Evolutionary conservation across 2,113 vertebrate species (phyloP), one percentile per base, ranked within the genome.

Genomic region (Sorex araneus): DNA sequence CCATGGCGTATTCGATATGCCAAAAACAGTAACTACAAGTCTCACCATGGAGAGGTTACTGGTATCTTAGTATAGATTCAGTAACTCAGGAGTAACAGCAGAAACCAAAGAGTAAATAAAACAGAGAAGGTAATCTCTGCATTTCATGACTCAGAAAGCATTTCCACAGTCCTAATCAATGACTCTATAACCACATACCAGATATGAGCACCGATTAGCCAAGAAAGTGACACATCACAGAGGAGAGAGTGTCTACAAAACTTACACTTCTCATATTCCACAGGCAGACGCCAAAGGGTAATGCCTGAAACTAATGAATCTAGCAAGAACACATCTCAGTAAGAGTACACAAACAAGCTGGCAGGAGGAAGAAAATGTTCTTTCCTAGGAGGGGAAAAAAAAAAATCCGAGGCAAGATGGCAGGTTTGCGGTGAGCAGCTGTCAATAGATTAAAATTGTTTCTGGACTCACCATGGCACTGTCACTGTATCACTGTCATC

Each of bases 261-360:
- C 28, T 32, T n/a, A 95, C 27, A 82, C 71, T 60, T 94, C 40
- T 94, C 54, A 85, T 34, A 45, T 91, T 85, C 27, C 86, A 84
- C 8, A 92, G 12, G 2, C 83, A 50, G 40, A 94, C 89, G 67
- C 23, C 77, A 95, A 82, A 87, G 5, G 64, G 79, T 6, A 64
- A 23, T 66, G 60, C 34, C 63, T 86, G 93, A 92, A 89, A 77
- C 30, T 23, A 3, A 57, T 77, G 90, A 90, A 79, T 79, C 36
- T 60, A 71, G 85, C 84, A 91, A 92, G 3, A 79, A 28, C 47
- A 93, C 10, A 92, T 71, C 13, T 27, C 3, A 66, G 10, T 28
- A 10, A 30, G 27, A 28, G 63, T 9, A 64, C 10, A 64, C 54
- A 23, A 18, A 9, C 63, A 64, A 64, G 23, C 12, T 15, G 23